phyloP scores from a whole-genome alignment of 2,113 vertebrate genomes.

The Ursus arctos region DNA sequence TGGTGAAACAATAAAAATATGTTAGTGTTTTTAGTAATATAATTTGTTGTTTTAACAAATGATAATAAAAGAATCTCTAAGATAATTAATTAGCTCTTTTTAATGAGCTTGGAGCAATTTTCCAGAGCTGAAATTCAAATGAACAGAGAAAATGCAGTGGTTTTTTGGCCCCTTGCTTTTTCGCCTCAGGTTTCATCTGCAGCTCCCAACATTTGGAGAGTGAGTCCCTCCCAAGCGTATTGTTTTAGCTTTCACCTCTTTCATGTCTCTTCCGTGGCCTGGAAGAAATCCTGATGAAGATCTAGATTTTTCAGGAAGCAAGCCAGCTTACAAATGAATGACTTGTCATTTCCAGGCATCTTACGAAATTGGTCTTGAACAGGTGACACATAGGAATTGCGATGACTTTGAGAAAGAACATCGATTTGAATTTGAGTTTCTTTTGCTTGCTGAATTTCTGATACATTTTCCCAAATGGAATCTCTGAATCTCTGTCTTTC shows the following conservation, averaged over 20 bases:
- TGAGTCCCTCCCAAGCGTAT: neutral
- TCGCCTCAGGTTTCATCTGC: neutral
- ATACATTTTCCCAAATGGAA: neutral
- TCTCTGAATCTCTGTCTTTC: neutral
- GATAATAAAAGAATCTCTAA: neutral
- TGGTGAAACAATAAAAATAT: neutral
- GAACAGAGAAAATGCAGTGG: neutral
- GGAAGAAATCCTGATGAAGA: neutral
- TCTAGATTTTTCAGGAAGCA: neutral
- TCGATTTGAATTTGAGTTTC: neutral
- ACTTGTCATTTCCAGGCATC: neutral
- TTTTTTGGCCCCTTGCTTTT: neutral
- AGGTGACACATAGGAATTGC: neutral
- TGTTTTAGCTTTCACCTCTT: neutral
- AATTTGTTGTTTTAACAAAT: slow-evolving; percentile 16
- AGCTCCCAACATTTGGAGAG: neutral
- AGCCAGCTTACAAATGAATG: neutral
- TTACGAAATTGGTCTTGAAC: neutral
- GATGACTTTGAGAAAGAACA: neutral
- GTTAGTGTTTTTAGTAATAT: neutral
- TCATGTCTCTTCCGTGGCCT: neutral
- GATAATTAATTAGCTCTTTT: slow-evolving; percentile 18
- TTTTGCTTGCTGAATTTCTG: neutral
- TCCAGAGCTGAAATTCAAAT: neutral
- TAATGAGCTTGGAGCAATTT: neutral